Base-by-base conservation (phyloP, 2,797 vertebrate genomes). In the Vultur gryphus region DNA sequence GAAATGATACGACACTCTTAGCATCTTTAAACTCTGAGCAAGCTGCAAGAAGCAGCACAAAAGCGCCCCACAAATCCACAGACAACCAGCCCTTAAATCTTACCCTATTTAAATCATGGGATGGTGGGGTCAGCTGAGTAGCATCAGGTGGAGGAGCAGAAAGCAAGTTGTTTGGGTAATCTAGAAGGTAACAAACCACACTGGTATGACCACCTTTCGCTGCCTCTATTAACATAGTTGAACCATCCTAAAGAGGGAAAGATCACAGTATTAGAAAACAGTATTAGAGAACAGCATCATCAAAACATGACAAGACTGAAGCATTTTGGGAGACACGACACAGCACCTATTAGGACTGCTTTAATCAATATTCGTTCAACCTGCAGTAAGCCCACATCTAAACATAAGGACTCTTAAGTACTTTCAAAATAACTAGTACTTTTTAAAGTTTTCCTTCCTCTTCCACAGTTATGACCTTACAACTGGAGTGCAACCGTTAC, bases 51-150 rank as follows among this genome's bases (percentile, higher is more conserved):
- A 62, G 37, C 44, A 73, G 37, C 4, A 26, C 35, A 28, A 80
- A 69, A 20, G 77, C 55, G 24, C 14, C 51, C 73, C 13, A 1
- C 17, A 35, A 43, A 57, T 2, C 31, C 37, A 51, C 33, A 17
- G 13, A 29, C 5, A 10, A 49, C 4, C 28, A 41, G 54, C 28
- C 81, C 80, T 51, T 82, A 31, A 37, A 44, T 44, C 98, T 98
- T 98, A 98, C 98, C 98, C 98, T 97, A 91, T 98, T 98, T 91
- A 98, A 97, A 95, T 98, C 98, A 24, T 98, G 98, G 92, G 98
- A 98, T 58, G 98, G 98, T 7, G 98, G 98, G 29, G 98, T 98
- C 97, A 98, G 97, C 96, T 98, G 98, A 73, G 98, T 98, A 93
- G 98, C 98, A 61, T 98, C 98, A 69, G 98, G 98, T 24, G 98